Percentiles rank a stretch among this genome's conserved stretches.
Conservation (phyloP, 2,113 vertebrate species). For the Camelus dromedarius region DNA sequence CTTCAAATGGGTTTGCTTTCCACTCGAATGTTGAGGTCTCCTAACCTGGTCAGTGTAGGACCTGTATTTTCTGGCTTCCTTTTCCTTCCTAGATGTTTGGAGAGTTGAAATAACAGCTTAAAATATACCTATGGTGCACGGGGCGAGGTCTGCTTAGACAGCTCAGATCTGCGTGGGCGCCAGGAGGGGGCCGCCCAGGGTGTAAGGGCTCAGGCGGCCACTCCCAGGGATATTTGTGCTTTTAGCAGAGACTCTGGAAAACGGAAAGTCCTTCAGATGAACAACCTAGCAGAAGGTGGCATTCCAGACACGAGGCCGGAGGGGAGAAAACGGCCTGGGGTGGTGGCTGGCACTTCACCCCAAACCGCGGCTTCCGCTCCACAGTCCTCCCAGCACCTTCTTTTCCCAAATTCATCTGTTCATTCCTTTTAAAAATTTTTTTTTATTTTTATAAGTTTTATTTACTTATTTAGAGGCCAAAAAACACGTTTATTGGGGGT, state of each 20-base stretch:
- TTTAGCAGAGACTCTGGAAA: neutral
- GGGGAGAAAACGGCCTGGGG: neutral
- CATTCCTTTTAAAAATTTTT: neutral
- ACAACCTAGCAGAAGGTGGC: neutral
- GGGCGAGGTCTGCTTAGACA: rapidly evolving
- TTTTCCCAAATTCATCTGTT: neutral
- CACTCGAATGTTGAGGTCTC: neutral
- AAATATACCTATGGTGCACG: rapidly evolving
- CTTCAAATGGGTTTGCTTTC: neutral
- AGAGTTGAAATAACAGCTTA: neutral
- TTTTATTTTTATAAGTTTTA: no score
- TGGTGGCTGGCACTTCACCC: neutral
- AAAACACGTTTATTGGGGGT: no score
- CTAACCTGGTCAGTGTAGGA: no score
- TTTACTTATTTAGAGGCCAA: no score
- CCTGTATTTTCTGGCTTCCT: neutral
- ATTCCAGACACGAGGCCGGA: neutral
- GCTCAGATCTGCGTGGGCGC: rapidly evolving
- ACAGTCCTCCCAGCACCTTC: neutral
- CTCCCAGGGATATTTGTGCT: neutral
- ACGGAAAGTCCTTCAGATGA: neutral
- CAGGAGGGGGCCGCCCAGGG: rapidly evolving
- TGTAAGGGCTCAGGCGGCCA: neutral
- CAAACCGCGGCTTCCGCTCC: rapidly evolving
- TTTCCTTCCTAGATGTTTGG: neutral